Base-by-base conservation (phyloP, 2,797 vertebrate genomes). In the Amblyopsis hoosieri region DNA sequence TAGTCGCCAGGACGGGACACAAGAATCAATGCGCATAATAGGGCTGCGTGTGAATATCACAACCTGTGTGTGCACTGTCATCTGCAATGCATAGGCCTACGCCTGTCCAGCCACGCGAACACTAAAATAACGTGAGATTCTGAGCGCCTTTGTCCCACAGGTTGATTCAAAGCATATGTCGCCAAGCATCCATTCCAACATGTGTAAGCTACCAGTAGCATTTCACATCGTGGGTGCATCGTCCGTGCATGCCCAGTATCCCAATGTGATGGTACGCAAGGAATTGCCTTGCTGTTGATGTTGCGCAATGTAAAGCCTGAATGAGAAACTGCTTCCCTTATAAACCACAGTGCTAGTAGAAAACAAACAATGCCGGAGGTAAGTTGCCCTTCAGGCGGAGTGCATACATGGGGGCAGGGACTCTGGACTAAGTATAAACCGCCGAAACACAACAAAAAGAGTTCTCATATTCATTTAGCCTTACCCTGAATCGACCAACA, bases 101-200 rank as follows among this genome's bases (percentile, higher is more conserved):
- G 58, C 76, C 19, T 77, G 77, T 68, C 13, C 80, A 57, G 74
- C 72, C 57, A 57, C 63, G 23, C 50, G 4, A 69, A 70, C 70
- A 66, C 70, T 66, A 55, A 48, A 77, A 63, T 60, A 75, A 45
- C 59, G 65, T 0, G 72, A 72, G 54, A 54, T 67, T 57, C 19
- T 45, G 45, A 52, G 69, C 33, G 82, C 77, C 84, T 90, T 87
- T 89, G 80, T 86, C 86, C 83, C 72, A 56, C 69, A 0, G 78
- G 70, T 72, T 76, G 75, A 88, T 82, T 78, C 74, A 73, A 69
- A 89, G 56, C 78, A 86, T 74, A 88, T 90, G 86, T 82, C 82
- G 71, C 78, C 42, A 47, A 64, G 60, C 81, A 71, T 79, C 80
- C 76, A 65, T 64, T 69, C 60, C 72, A 64, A 60, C 86, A 68